Base-by-base conservation (phyloP, 2,888 invertebrate genomes). In the Exephanes ischioxanthus region DNA sequence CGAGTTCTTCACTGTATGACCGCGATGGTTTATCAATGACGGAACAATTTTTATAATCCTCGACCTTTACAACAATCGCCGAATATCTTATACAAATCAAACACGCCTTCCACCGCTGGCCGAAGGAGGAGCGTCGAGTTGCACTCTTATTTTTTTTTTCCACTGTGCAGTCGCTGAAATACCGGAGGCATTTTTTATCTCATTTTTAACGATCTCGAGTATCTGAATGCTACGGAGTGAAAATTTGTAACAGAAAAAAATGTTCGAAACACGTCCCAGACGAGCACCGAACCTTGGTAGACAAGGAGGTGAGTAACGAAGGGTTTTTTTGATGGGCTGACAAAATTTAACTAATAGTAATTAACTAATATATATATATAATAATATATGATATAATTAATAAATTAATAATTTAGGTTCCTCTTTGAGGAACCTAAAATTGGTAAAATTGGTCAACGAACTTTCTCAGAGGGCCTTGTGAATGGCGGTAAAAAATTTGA, bases 201-300 rank as follows among this genome's bases (percentile, higher is more conserved):
- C 0, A 19, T 19, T 33, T 33, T 19, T 19, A n/a, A 14, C 45
- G 45, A 45, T 41, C 41, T 1, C 2, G 41, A 41, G 9, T 41
- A 55, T 2, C 19, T 4, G 7, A 55, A 55, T 55, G 55, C 55
- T 55, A 19, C 55, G n/a, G 19, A 19, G 55, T 55, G 11, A 58
- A 11, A 22, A 58, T 26, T 19, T 22, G 26, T 58, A 58, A 45
- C 14, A 41, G 2, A 58, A 22, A 80, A 80, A 84, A 37, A 80
- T 84, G 84, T 48, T 33, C 37, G 71, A 30, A 41, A 68, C 26
- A 51, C 41, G 67, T 33, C n/a, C 30, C n/a, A 30, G 51, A 77
- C 55, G 58, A 58, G 37, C 48, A 55, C 66, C 55, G 71, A 66
- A 80, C 66, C 16, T 76, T 48, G 67, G 48, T 1, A 11, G 26